A percentile compares a stretch with the other conserved stretches of the same genome.
phyloP scores from a whole-genome alignment of 2,113 vertebrate species.

The Cygnus buccinator region DNA sequence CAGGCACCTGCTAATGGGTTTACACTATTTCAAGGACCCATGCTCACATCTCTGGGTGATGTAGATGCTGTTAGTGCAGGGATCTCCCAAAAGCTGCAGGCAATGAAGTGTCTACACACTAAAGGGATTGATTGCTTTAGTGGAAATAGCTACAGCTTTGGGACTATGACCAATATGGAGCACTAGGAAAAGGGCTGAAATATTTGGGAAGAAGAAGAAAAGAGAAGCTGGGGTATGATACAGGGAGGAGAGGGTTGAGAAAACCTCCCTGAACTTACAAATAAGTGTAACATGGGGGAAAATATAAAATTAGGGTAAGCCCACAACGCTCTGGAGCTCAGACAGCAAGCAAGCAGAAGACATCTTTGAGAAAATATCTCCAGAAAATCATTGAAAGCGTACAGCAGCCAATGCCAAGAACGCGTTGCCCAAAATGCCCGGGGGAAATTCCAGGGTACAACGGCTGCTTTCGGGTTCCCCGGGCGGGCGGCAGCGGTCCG shows the following conservation, averaged over 20 bases:
- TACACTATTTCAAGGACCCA: not conserved
- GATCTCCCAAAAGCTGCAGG: not conserved
- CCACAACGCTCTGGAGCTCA: not conserved
- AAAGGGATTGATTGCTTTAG: not conserved
- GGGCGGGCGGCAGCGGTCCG: rapidly evolving
- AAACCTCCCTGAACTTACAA: not conserved
- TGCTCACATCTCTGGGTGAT: not conserved
- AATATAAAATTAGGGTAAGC: not conserved
- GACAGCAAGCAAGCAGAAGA: not conserved
- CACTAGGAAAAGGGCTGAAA: not conserved
- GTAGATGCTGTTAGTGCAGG: not conserved
- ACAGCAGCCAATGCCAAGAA: not conserved
- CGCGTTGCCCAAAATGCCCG: not conserved
- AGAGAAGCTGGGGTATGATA: not conserved
- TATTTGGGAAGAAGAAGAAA: not conserved
- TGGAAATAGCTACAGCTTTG: not conserved
- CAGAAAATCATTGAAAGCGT: not conserved
- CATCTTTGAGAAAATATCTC: not conserved
- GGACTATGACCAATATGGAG: not conserved
- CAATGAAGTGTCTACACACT: not conserved
- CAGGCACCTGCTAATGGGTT: not conserved
- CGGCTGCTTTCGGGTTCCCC: not conserved
- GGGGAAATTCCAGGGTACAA: not conserved
- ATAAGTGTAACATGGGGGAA: rapidly evolving
- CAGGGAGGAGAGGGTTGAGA: not conserved